These are phyloP conservation scores for Drosophila barbarae DNA, from an alignment of 2,888 invertebrate species.

Conservation along the genomic window DNA sequence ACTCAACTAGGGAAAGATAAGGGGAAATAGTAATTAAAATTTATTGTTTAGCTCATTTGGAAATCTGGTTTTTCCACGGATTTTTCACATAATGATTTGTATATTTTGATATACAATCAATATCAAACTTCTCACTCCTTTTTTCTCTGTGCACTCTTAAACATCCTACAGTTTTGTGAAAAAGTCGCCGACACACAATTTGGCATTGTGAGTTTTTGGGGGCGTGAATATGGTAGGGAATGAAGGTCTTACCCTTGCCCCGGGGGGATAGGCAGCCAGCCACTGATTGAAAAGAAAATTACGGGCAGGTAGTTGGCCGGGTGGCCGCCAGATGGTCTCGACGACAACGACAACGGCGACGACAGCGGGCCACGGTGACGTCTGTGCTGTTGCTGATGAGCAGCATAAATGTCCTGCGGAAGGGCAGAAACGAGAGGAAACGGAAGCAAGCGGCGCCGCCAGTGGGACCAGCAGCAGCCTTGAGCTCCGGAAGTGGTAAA, in stretches of 20 bases:
- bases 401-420: conserved; percentile 63
- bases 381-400: conserved; percentile 47
- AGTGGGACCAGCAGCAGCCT: conserved; percentile 49
- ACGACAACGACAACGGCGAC: conserved; percentile 19
- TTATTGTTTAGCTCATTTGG: background rate
- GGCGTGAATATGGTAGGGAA: background rate
- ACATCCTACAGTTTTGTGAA: conserved; percentile 2
- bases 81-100: background rate
- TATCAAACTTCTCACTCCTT: background rate
- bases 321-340: conserved; percentile 40
- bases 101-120: too few species aligned
- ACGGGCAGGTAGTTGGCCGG: conserved; percentile 59
- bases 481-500: conserved; percentile 63
- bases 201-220: conserved; percentile 47
- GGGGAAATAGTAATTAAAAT: too few species aligned
- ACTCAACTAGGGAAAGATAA: background rate
- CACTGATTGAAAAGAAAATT: conserved; percentile 70
- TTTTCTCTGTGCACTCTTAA: background rate
- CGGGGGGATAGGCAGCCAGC: conserved; percentile 45
- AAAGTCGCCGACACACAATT: conserved; percentile 49
- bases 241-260: conserved; percentile 5
- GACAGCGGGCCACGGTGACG: conserved; percentile 19
- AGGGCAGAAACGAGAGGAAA: conserved; percentile 46
- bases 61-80: background rate
- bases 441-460: conserved; percentile 65